Evolutionary conservation across 2,113 vertebrate species (phyloP).

Genomic region (Clarias batrachus): DNA sequence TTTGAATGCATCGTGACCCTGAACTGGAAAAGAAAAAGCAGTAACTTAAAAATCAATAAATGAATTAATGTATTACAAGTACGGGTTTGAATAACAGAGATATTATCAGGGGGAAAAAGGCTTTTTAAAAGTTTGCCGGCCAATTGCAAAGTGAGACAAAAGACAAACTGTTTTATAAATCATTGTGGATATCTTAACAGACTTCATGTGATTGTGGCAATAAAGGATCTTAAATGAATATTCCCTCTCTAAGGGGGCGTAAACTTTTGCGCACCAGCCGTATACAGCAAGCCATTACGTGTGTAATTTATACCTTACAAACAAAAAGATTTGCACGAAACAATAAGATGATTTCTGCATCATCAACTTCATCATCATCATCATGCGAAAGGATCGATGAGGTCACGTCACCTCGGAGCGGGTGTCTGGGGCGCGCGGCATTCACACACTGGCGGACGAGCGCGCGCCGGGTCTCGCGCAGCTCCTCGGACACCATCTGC

Average conservation of each 20-base stretch:
- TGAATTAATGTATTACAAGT: no score
- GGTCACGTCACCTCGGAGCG: conserved; percentile 9
- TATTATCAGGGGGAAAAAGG: no score
- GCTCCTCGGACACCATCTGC: conserved; percentile 39
- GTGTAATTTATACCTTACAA: neutral
- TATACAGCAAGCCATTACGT: neutral
- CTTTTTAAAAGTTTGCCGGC: no score
- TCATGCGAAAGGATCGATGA: neutral
- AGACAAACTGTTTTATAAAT: neutral
- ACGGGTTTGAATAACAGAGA: no score
- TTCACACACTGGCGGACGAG: conserved; percentile 35
- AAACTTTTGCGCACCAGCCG: neutral
- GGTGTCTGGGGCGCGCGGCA: neutral
- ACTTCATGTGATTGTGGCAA: neutral
- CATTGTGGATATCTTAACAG: neutral
- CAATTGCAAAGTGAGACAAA: neutral
- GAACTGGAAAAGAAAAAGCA: no score
- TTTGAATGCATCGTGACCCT: no score
- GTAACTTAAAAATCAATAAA: no score
- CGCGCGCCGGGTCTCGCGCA: conserved; percentile 34
- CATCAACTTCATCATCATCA: neutral
- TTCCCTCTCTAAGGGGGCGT: neutral
- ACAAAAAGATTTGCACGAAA: neutral
- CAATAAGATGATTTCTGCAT: neutral
- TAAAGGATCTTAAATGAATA: neutral